Evolutionary conservation across 1,140 invertebrate genomes (phyloP), one percentile per base, ranked within the genome.

Genomic region (Drosophila arizonae): DNA sequence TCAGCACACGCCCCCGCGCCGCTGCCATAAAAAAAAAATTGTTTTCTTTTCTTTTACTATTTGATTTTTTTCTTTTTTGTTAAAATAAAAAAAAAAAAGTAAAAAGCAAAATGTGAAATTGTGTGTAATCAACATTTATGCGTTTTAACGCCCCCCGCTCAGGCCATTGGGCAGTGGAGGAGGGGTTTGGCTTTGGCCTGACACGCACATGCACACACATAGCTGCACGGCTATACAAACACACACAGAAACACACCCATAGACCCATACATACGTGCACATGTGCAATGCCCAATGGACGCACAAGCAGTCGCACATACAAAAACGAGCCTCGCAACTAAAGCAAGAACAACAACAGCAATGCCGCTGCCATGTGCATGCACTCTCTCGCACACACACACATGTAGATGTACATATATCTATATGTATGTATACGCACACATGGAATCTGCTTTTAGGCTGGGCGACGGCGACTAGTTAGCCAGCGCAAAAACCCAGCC

Each of bases 91-190:
- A 33, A 33, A 33, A 48, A 46, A 52, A 56, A 33, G 28, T 2
- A 55, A 55, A 58, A 71, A 60, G 51, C 71, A 75, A 76, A 73
- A 55, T 79, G 76, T 69, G 72, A 84, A 82, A 79, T 84, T 82
- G 71, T 50, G 79, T 84, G 77, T 84, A 79, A 84, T 84, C 80
- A 84, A 79, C 80, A 84, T 84, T 84, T 84, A 84, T 84, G 80
- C 80, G 80, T 84, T 84, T 84, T 55, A 62, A 72, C 68, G 72
- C 72, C 72, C 67, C 72, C 68, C 72, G 72, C 72, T 54, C 60
- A 63, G 63, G 57, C 73, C 74, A 76, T 76, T 76, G 74, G 70
- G 57, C 73, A 72, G 73, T 60, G 56, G 72, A 50, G 60, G 70
- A 72, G 79, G 72, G 75, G 73, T 68, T 74, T 77, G 78, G 76